A percentile compares a stretch with the other conserved stretches of the same genome.
phyloP scores from a whole-genome alignment of 2,797 vertebrate species.

The Astyanax mexicanus region DNA sequence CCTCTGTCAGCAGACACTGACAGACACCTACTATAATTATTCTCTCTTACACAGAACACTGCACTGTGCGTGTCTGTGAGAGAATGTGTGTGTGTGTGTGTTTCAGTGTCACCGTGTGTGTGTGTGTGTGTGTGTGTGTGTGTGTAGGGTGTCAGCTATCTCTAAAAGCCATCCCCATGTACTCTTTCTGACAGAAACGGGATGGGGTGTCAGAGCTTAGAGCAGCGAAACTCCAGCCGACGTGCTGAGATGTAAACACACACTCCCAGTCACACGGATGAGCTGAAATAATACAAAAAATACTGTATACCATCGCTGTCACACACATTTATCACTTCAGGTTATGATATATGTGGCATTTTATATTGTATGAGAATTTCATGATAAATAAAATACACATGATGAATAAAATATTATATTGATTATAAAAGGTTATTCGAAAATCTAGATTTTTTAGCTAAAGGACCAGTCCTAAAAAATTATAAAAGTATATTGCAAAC shows the following conservation, averaged over 20 bases:
- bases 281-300: neutral
- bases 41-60: neutral
- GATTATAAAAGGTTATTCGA: too few species aligned
- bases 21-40: slow-evolving; percentile 38
- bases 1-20: slow-evolving; percentile 67
- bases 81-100: too few species aligned
- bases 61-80: slow-evolving; percentile 30
- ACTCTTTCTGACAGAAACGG: neutral
- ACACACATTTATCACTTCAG: too few species aligned
- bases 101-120: too few species aligned
- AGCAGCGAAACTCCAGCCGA: slow-evolving; percentile 40
- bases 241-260: neutral
- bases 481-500: too few species aligned
- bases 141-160: slow-evolving; percentile 50
- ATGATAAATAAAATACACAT: too few species aligned
- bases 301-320: too few species aligned
- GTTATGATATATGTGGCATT: too few species aligned
- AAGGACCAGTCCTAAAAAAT: too few species aligned
- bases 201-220: slow-evolving; percentile 37
- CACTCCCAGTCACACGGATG: neutral
- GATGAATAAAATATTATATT: too few species aligned
- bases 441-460: too few species aligned
- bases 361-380: too few species aligned
- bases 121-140: slow-evolving; percentile 22
- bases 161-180: slow-evolving; percentile 36